A percentile compares a stretch with the other conserved stretches of the same genome.
Conservation (phyloP, 2,888 invertebrate genomes). For the Philaethria dido region DNA sequence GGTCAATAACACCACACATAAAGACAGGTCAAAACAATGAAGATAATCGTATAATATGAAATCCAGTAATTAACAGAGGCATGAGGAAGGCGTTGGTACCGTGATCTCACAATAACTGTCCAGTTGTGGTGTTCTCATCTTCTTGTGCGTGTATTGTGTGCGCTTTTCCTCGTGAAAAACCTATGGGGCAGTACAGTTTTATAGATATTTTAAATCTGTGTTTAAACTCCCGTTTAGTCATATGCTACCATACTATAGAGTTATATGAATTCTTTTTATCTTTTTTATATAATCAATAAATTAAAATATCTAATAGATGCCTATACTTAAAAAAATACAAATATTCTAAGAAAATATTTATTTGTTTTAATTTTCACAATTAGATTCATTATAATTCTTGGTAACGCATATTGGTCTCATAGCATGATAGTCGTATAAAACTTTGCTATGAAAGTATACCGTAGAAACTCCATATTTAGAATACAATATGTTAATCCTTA, state of each 20-base stretch:
- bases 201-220: conserved; percentile 36
- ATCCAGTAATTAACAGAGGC: conserved; percentile 55
- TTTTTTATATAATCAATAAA: no score
- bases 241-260: background rate
- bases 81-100: conserved; percentile 59
- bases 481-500: no score
- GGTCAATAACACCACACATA: conserved; percentile 12
- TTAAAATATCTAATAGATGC: no score
- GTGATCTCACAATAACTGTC: conserved; percentile 71
- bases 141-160: conserved; percentile 67
- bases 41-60: conserved; percentile 33
- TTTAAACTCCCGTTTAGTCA: conserved; percentile 42
- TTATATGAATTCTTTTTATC: no score
- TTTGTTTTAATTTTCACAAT: no score
- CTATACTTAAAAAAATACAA: no score
- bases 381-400: no score
- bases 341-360: no score
- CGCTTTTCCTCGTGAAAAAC: conserved; percentile 79
- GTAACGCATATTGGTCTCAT: no score
- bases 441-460: no score
- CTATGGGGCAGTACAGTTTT: conserved; percentile 55
- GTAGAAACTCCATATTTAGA: no score
- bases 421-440: no score
- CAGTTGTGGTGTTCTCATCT: conserved; percentile 71
- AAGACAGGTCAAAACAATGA: conserved; percentile 35